Evolutionary conservation across 2,797 vertebrate genomes (phyloP).

Genomic region (Smutsia temminckii): DNA sequence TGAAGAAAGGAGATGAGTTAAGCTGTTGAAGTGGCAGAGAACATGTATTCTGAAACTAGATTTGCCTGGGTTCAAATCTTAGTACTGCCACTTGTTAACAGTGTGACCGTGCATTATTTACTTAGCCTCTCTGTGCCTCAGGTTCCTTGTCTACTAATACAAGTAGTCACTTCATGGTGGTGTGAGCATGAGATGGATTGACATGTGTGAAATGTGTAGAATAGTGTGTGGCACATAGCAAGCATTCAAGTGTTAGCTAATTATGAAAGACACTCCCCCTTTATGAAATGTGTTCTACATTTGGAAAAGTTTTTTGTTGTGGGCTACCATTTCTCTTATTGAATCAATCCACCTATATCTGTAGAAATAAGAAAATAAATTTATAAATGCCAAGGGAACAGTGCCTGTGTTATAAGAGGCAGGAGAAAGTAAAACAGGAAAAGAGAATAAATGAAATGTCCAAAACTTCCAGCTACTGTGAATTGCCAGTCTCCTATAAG

Average conservation of each 20-base stretch:
- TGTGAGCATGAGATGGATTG: neutral
- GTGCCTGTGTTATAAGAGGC: neutral
- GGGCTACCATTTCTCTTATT: neutral
- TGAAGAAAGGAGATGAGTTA: neutral
- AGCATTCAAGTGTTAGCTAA: neutral
- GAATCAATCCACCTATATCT: neutral
- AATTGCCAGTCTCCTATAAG: neutral
- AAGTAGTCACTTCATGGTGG: neutral
- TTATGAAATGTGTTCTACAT: constrained; percentile 17
- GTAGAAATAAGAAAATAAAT: constrained; percentile 38
- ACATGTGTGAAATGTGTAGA: neutral
- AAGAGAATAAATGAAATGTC: constrained; percentile 41
- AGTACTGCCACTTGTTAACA: neutral
- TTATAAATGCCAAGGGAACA: neutral
- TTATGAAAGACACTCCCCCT: neutral
- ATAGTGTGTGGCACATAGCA: neutral
- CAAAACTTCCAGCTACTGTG: neutral
- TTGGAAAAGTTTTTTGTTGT: neutral
- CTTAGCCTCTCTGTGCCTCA: neutral
- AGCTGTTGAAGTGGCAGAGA: neutral
- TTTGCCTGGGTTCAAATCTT: neutral
- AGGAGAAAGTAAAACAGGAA: neutral
- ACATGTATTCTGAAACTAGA: neutral
- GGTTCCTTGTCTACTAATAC: neutral
- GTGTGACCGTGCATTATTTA: neutral